Conservation (phyloP, 2,888 invertebrate genomes). For the Troides oblongomaculatus region DNA sequence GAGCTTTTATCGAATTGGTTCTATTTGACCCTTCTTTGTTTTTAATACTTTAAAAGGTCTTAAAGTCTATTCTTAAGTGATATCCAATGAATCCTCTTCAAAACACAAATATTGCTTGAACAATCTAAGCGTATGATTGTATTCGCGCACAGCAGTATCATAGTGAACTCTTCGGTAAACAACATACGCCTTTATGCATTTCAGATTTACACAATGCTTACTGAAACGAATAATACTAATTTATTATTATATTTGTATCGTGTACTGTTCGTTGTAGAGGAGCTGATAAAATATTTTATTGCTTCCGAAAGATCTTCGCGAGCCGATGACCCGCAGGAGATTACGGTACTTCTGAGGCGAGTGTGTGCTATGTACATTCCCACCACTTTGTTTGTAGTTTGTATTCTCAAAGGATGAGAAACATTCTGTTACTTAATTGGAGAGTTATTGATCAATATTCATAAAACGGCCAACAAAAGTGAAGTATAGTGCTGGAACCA, state of each 20-base stretch:
- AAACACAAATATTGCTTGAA: neutral
- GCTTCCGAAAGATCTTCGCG: constrained; percentile 64
- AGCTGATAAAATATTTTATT: constrained; percentile 61
- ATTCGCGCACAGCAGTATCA: constrained; percentile 17
- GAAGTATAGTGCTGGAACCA: constrained; percentile 14
- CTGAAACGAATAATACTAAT: constrained; percentile 39
- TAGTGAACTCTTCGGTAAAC: constrained; percentile 5
- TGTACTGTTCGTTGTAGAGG: constrained; percentile 55
- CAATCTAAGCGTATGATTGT: constrained; percentile 2
- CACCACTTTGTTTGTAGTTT: constrained; percentile 44
- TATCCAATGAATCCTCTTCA: neutral
- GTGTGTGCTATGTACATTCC: constrained; percentile 53
- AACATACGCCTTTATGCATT: constrained; percentile 29
- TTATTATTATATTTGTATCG: constrained; percentile 41
- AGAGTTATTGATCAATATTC: constrained; percentile 14
- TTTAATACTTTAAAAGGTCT: neutral
- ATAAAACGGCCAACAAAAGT: constrained; percentile 17
- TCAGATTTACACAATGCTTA: constrained; percentile 32
- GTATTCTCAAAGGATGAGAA: constrained; percentile 43
- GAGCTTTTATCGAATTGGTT: neutral
- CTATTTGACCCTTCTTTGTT: neutral
- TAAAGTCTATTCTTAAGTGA: neutral
- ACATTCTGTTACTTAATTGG: constrained; percentile 32
- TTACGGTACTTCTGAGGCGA: constrained; percentile 64
- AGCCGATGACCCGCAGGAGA: constrained; percentile 68